Conservation (phyloP, 2,113 vertebrate species). For the Anseranas semipalmata region DNA sequence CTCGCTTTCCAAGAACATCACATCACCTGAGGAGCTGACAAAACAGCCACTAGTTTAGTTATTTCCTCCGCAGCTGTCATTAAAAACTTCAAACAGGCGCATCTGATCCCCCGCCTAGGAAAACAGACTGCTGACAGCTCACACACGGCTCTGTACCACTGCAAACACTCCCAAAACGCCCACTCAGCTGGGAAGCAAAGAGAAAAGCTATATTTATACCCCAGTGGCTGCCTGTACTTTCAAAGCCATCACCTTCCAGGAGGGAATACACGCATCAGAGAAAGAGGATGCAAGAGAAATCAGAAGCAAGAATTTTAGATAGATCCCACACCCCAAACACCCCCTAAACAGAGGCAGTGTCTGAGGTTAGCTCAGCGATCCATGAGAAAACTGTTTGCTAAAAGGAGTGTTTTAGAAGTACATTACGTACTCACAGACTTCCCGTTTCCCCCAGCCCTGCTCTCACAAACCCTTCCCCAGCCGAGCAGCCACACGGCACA, state of each 20-base stretch:
- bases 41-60: not conserved
- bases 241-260: not conserved
- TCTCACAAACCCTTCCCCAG: not conserved
- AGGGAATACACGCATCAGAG: not conserved
- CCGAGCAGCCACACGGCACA: not conserved
- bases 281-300: conserved; percentile 1
- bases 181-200: not conserved
- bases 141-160: not conserved
- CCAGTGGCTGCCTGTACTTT: not conserved
- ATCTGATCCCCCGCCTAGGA: not conserved
- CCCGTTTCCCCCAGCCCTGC: not conserved
- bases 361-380: not conserved
- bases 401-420: not conserved
- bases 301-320: not conserved
- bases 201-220: not conserved
- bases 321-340: not conserved
- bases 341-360: not conserved
- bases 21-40: not conserved
- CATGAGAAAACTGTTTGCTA: not conserved
- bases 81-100: not conserved
- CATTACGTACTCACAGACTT: not conserved
- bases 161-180: not conserved
- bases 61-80: not conserved
- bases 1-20: not conserved
- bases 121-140: not conserved